Conservation (phyloP, 1,140 invertebrate genomes). For the Ips typographus region DNA sequence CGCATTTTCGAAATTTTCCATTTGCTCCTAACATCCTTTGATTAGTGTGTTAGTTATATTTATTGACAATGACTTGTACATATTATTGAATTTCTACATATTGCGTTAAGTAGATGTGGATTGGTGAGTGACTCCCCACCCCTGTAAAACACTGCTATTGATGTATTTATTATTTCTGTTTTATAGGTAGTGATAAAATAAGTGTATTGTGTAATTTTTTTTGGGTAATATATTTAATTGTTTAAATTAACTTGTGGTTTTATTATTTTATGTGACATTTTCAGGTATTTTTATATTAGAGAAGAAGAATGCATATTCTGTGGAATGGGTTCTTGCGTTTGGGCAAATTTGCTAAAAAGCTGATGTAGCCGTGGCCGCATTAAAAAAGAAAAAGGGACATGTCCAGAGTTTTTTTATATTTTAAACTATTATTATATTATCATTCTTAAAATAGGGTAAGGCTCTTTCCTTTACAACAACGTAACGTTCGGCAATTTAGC, state of each 20-base stretch:
- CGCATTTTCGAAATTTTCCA: slow-evolving; percentile 3
- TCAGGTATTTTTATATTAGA: no score
- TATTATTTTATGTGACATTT: background rate
- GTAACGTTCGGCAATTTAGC: no score
- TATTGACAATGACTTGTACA: slow-evolving; percentile 6
- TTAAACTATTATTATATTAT: no score
- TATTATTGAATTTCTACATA: slow-evolving; percentile 3
- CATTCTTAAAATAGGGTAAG: no score
- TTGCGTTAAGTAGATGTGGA: slow-evolving; percentile 21
- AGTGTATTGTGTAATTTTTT: slow-evolving; percentile 33
- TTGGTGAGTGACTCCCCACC: slow-evolving; percentile 32
- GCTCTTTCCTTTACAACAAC: no score
- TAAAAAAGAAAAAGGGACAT: no score
- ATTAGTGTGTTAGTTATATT: slow-evolving; percentile 6
- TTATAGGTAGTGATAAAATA: slow-evolving; percentile 32
- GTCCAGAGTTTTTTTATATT: no score
- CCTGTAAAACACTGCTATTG: slow-evolving; percentile 37
- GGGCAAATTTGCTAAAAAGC: no score
- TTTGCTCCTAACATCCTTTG: background rate
- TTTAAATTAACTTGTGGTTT: background rate
- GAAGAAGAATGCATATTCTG: no score
- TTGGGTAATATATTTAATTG: slow-evolving; percentile 34
- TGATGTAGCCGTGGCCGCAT: no score
- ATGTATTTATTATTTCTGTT: slow-evolving; percentile 39
- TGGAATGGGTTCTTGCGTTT: no score